A percentile compares a stretch with the other conserved stretches of the same genome.
These are phyloP conservation scores for Zeus faber DNA, from an alignment of 2,113 vertebrate species.

Conservation along the genomic window DNA sequence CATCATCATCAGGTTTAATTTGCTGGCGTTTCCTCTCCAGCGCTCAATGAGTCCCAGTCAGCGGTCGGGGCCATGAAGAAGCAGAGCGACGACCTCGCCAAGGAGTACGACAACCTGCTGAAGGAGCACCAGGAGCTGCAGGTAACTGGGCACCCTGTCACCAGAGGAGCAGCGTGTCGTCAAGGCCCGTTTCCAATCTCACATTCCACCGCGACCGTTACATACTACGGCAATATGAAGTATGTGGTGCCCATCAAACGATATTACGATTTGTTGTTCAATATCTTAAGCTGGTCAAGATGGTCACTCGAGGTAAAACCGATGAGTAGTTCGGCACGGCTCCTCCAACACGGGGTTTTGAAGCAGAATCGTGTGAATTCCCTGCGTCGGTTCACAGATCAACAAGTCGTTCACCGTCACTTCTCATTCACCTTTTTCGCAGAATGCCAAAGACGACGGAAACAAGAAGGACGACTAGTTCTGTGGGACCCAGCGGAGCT, in stretches of 20 bases:
- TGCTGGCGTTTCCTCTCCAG: conserved; percentile 65
- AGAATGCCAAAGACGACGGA: conserved; percentile 53
- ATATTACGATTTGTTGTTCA: background rate
- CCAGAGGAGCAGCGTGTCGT: conserved; percentile 21
- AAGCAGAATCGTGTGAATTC: background rate
- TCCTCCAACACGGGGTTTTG: background rate
- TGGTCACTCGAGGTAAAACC: too few species aligned
- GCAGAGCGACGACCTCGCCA: conserved; percentile 78
- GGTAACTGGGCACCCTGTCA: conserved; percentile 64
- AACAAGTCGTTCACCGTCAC: background rate
- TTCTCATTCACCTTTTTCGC: conserved; percentile 15
- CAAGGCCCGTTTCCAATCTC: conserved; percentile 44
- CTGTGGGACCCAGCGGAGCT: background rate
- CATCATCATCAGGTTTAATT: background rate
- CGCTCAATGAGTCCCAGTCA: conserved; percentile 77
- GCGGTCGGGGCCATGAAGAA: conserved; percentile 77
- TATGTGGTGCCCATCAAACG: conserved; percentile 19
- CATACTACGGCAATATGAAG: conserved; percentile 5
- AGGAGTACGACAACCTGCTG: conserved; percentile 86
- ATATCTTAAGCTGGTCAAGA: conserved; percentile 4
- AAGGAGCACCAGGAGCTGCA: conserved; percentile 83
- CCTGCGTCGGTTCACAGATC: background rate
- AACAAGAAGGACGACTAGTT: conserved; percentile 64
- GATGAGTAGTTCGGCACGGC: background rate
- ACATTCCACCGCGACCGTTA: conserved; percentile 47